Evolutionary conservation across 1,140 invertebrate genomes (phyloP).

Genomic region (Dendrolimus kikuchii): DNA sequence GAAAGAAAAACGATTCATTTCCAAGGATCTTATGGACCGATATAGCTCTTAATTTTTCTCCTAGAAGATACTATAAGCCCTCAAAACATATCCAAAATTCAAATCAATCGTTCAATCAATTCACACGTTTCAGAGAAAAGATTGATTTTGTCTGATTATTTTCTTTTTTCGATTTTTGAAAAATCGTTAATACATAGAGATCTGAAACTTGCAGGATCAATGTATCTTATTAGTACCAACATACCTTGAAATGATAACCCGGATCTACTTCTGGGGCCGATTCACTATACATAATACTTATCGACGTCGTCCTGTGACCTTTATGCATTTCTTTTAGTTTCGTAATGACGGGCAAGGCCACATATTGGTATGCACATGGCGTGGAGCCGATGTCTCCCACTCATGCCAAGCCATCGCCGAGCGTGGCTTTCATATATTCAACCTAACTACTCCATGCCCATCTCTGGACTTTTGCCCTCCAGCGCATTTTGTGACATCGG

Average conservation of each 20-base stretch:
- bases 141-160: too few relatives aligned
- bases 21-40: too few relatives aligned
- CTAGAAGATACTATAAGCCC: too few relatives aligned
- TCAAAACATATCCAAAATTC: too few relatives aligned
- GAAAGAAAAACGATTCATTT: too few relatives aligned
- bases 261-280: background rate
- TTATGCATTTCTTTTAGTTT: constrained; percentile 32
- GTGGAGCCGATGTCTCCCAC: constrained; percentile 46
- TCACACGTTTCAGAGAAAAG: too few relatives aligned
- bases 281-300: background rate
- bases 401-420: constrained; percentile 41
- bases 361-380: constrained; percentile 48
- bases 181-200: too few relatives aligned
- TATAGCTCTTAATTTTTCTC: too few relatives aligned
- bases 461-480: constrained; percentile 51
- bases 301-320: background rate
- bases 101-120: too few relatives aligned
- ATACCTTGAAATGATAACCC: background rate
- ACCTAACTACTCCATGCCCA: constrained; percentile 47
- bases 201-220: background rate
- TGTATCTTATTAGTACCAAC: background rate
- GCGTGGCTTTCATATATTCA: constrained; percentile 37
- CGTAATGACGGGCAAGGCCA: constrained; percentile 48
- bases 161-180: too few relatives aligned
- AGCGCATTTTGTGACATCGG: constrained; percentile 39